phyloP scores from a whole-genome alignment of 2,888 invertebrate genomes.

The Pollenia angustigena region DNA sequence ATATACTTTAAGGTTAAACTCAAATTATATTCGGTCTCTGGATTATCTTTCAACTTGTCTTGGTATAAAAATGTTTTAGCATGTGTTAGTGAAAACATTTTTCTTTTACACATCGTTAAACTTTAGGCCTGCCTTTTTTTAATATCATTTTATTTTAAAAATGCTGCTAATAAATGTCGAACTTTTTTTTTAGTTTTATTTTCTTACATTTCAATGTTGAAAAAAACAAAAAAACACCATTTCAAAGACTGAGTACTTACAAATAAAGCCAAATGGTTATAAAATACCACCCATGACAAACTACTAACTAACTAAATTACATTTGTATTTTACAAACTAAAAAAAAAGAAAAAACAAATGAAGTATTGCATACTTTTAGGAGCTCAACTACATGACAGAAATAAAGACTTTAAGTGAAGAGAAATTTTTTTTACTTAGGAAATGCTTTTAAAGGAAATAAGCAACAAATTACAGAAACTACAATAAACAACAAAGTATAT shows the following conservation, averaged over 20 bases:
- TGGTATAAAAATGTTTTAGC: conserved; percentile 6
- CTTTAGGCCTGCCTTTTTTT: conserved; percentile 32
- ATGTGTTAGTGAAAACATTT: conserved; percentile 2
- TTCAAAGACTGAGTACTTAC: neutral
- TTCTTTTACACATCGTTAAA: conserved; percentile 33
- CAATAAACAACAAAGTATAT: neutral
- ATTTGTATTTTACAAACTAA: neutral
- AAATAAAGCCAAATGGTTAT: conserved; percentile 3
- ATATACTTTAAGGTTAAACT: conserved; percentile 14
- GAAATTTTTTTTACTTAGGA: too few relatives aligned
- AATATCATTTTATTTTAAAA: conserved; percentile 25
- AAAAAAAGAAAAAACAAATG: conserved; percentile 7
- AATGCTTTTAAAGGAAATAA: conserved; percentile 21
- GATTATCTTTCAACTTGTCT: conserved; percentile 3
- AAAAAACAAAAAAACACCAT: neutral
- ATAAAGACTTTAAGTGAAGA: too few relatives aligned
- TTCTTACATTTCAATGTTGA: neutral
- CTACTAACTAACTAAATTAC: neutral
- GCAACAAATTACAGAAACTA: conserved; percentile 1
- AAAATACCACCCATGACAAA: neutral
- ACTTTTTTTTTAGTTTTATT: neutral
- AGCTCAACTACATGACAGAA: neutral
- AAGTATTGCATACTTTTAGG: conserved; percentile 44
- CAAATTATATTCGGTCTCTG: neutral
- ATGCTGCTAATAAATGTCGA: conserved; percentile 49